Conservation (phyloP, 2,888 invertebrate species). For the Malachius bipustulatus region DNA sequence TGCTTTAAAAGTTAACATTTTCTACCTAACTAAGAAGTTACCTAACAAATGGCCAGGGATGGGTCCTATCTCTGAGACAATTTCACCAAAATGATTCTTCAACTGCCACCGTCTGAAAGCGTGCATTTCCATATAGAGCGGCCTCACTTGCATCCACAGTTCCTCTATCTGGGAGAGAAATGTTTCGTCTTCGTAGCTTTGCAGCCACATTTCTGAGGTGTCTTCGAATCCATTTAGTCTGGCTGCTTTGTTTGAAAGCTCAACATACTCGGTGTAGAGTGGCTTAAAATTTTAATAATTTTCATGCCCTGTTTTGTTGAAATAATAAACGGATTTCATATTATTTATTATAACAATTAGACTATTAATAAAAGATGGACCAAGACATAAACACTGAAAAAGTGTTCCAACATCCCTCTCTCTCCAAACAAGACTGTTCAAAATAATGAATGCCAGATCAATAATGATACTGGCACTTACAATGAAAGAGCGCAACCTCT, state of each 20-base stretch:
- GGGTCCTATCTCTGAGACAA: slow-evolving; percentile 54
- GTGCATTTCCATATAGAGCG: slow-evolving; percentile 72
- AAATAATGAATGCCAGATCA: too few species aligned
- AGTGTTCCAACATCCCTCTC: too few species aligned
- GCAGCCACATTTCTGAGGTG: slow-evolving; percentile 58
- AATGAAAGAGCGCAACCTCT: too few species aligned
- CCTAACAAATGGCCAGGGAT: slow-evolving; percentile 70
- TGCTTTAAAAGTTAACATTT: too few species aligned
- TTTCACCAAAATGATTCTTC: slow-evolving; percentile 57
- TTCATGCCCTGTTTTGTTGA: too few species aligned
- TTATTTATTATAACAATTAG: too few species aligned
- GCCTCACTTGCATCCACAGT: slow-evolving; percentile 63
- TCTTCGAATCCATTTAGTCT: slow-evolving; percentile 58
- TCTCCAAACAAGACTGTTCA: too few species aligned
- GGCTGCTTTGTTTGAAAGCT: slow-evolving; percentile 58
- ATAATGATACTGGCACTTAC: too few species aligned
- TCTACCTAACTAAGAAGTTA: too few species aligned
- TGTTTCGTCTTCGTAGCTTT: slow-evolving; percentile 56
- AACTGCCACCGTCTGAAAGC: slow-evolving; percentile 67
- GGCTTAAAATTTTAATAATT: slow-evolving; percentile 34
- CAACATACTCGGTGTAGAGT: slow-evolving; percentile 54
- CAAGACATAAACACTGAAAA: too few species aligned
- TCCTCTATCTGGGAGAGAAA: slow-evolving; percentile 56
- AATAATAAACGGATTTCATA: too few species aligned
- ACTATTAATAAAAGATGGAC: too few species aligned